phyloP scores from a whole-genome alignment of 2,113 vertebrate genomes.

The Hystrix brachyura region DNA sequence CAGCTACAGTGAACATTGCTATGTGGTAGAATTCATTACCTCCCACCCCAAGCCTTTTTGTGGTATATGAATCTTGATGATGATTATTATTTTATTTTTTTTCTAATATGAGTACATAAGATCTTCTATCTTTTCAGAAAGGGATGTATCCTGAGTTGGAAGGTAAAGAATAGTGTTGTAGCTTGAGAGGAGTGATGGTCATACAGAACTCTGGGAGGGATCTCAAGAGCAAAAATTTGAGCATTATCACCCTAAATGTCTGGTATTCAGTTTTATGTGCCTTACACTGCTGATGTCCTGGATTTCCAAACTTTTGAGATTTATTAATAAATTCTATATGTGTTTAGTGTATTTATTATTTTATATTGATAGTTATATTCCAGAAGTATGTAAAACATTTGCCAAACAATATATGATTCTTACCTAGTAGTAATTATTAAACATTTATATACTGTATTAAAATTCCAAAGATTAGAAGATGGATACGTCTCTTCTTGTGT shows the following conservation, averaged over 20 bases:
- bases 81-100: slow-evolving; percentile 5
- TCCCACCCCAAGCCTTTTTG: neutral
- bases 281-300: neutral
- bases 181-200: neutral
- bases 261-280: neutral
- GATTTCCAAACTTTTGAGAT: neutral
- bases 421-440: slow-evolving; percentile 2
- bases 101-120: neutral
- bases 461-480: slow-evolving; percentile 8
- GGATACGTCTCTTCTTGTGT: neutral
- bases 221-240: neutral
- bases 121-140: neutral
- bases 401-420: neutral
- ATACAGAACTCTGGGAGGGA: neutral
- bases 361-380: neutral
- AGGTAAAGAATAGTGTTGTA: neutral
- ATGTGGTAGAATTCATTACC: neutral
- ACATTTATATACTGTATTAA: neutral
- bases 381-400: neutral
- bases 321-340: slow-evolving; percentile 25
- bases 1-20: neutral
- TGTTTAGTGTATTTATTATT: slow-evolving; percentile 11
- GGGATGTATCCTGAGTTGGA: neutral
- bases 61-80: neutral
- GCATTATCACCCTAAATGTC: neutral